Evolutionary conservation across 2,797 vertebrate species (phyloP).

Genomic region (Sebastiscus albofasciatus): DNA sequence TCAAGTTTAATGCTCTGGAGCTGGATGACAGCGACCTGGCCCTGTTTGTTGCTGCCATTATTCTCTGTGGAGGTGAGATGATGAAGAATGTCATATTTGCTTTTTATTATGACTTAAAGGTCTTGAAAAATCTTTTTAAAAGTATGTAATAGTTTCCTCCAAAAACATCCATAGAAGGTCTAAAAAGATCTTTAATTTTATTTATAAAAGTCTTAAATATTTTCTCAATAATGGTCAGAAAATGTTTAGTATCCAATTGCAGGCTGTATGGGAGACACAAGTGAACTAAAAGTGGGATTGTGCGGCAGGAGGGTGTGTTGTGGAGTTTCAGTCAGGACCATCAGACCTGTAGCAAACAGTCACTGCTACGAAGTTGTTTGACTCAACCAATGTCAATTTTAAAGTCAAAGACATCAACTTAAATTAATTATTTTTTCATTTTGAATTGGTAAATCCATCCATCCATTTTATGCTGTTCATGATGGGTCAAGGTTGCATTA

Average conservation of each 20-base stretch:
- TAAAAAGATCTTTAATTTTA: background rate
- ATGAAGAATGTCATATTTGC: background rate
- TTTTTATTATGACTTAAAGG: background rate
- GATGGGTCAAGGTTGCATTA: background rate
- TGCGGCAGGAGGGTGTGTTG: background rate
- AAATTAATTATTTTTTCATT: background rate
- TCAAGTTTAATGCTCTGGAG: slow-evolving; percentile 98
- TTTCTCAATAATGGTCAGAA: background rate
- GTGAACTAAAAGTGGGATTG: background rate
- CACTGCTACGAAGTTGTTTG: background rate
- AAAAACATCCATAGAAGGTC: background rate
- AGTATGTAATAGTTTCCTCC: background rate
- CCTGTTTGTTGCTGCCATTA: slow-evolving; percentile 97
- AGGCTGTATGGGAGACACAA: background rate
- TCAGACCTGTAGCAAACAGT: background rate
- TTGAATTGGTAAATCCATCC: background rate
- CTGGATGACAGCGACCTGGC: slow-evolving; percentile 98
- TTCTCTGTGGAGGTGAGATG: slow-evolving; percentile 95
- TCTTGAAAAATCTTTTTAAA: background rate
- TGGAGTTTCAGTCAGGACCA: background rate
- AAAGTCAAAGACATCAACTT: background rate
- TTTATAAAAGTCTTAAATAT: background rate
- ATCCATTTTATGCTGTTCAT: background rate
- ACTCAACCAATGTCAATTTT: background rate
- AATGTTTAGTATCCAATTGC: background rate